Conservation (phyloP, 2,888 invertebrate species). For the Ypsolopha sequella region DNA sequence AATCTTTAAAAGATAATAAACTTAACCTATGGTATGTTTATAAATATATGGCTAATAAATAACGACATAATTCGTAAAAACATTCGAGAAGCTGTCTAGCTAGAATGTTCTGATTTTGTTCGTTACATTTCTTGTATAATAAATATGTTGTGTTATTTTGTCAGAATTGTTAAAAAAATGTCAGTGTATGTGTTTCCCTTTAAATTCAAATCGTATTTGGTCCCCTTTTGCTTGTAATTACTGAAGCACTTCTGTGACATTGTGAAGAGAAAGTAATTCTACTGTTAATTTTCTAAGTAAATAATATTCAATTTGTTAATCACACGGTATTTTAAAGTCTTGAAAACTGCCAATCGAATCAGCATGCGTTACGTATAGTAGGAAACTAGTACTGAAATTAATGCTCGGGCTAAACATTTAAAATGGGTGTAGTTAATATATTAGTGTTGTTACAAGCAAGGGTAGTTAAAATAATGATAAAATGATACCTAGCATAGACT, state of each 20-base stretch:
- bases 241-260: constrained; percentile 32
- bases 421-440: constrained; percentile 9
- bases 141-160: constrained; percentile 22
- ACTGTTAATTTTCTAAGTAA: constrained; percentile 32
- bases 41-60: constrained; percentile 64
- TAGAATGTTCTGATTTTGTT: constrained; percentile 48
- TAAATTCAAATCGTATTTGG: constrained; percentile 36
- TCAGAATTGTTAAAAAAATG: constrained; percentile 53
- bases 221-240: constrained; percentile 67
- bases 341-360: background rate
- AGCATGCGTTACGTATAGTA: background rate
- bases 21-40: constrained; percentile 70
- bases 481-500: constrained; percentile 19
- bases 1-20: constrained; percentile 65
- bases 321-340: constrained; percentile 21
- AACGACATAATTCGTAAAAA: constrained; percentile 17
- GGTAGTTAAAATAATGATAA: constrained; percentile 57
- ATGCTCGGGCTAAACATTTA: background rate
- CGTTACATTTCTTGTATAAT: constrained; percentile 24
- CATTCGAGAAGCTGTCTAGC: constrained; percentile 42
- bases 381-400: background rate
- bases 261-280: constrained; percentile 6
- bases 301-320: constrained; percentile 38
- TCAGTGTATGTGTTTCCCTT: constrained; percentile 28
- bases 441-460: constrained; percentile 71